These are phyloP conservation scores for Aplidium turbinatum DNA, from an alignment of 23 tunicate species.

Conservation along the genomic window DNA sequence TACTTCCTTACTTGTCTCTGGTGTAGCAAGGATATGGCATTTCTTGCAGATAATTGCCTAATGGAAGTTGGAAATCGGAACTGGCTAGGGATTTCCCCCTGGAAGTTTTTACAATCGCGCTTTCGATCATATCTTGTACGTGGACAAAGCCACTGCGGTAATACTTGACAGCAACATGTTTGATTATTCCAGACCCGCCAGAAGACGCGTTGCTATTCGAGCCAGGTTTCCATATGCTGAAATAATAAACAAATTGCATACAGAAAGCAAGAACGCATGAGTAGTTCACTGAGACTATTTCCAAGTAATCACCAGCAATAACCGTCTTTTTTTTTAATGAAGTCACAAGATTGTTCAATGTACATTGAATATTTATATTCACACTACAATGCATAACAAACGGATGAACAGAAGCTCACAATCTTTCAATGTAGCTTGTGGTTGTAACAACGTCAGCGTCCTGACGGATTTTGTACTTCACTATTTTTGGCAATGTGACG, in stretches of 20 bases:
- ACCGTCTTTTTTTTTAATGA: too few species aligned
- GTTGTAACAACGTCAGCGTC: constrained; percentile 72
- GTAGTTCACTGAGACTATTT: too few species aligned
- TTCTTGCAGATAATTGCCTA: constrained; percentile 72
- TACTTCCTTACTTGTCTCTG: constrained; percentile 70
- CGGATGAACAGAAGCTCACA: too few species aligned
- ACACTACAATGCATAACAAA: too few species aligned
- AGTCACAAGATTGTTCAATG: too few species aligned
- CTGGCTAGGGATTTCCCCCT: neutral
- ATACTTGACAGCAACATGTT: constrained; percentile 41
- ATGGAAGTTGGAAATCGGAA: neutral
- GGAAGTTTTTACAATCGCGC: constrained; percentile 44
- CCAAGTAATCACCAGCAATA: too few species aligned
- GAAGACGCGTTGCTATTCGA: constrained; percentile 41
- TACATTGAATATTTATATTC: too few species aligned
- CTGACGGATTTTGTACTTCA: constrained; percentile 87
- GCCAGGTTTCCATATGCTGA: constrained; percentile 92
- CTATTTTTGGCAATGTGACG: constrained; percentile 41
- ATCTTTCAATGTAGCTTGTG: too few species aligned
- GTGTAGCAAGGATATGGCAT: constrained; percentile 93
- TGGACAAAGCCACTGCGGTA: constrained; percentile 85
- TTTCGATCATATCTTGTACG: constrained; percentile 89
- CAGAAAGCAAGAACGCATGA: too few species aligned
- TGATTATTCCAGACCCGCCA: constrained; percentile 1
- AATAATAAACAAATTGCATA: too few species aligned